These are phyloP conservation scores for Drosophila anomalata DNA, from an alignment of 2,888 invertebrate genomes.

Conservation along the genomic window DNA sequence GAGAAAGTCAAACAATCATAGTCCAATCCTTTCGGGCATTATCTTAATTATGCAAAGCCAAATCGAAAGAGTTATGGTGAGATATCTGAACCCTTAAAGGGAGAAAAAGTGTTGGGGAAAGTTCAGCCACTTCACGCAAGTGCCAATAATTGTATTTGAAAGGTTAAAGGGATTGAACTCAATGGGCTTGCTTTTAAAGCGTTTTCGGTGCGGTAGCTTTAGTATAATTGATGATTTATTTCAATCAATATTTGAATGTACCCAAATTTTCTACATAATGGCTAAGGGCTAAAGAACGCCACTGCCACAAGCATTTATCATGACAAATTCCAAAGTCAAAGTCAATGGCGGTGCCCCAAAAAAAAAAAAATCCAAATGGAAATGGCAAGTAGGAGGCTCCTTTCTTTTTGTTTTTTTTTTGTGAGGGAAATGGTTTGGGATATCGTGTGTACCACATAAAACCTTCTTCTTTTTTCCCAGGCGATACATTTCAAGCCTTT, in stretches of 20 bases:
- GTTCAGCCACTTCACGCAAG: neutral
- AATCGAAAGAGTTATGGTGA: slow-evolving; percentile 17
- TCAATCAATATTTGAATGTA: slow-evolving; percentile 29
- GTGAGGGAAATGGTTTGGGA: slow-evolving; percentile 4
- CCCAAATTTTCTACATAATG: slow-evolving; percentile 15
- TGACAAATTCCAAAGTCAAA: slow-evolving; percentile 54
- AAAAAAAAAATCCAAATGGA: slow-evolving; percentile 28
- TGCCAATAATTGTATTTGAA: slow-evolving; percentile 5
- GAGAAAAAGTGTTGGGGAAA: neutral
- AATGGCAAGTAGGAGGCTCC: slow-evolving; percentile 8
- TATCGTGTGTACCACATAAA: slow-evolving; percentile 38
- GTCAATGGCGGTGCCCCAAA: slow-evolving; percentile 44
- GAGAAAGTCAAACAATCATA: slow-evolving; percentile 14
- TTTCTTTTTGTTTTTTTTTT: neutral
- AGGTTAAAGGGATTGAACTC: neutral
- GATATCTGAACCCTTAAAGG: slow-evolving; percentile 5
- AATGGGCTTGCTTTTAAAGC: neutral
- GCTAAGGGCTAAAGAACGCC: slow-evolving; percentile 43
- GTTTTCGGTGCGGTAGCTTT: neutral
- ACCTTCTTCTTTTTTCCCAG: slow-evolving; percentile 16
- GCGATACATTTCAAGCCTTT: slow-evolving; percentile 51
- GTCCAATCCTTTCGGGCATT: slow-evolving; percentile 19
- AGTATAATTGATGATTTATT: slow-evolving; percentile 23
- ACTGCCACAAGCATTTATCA: slow-evolving; percentile 60
- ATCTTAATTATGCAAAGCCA: slow-evolving; percentile 42